Evolutionary conservation across 23 tunicate genomes (phyloP), one percentile per base, ranked within the genome.

Genomic region (Clavelina lepadiformis): DNA sequence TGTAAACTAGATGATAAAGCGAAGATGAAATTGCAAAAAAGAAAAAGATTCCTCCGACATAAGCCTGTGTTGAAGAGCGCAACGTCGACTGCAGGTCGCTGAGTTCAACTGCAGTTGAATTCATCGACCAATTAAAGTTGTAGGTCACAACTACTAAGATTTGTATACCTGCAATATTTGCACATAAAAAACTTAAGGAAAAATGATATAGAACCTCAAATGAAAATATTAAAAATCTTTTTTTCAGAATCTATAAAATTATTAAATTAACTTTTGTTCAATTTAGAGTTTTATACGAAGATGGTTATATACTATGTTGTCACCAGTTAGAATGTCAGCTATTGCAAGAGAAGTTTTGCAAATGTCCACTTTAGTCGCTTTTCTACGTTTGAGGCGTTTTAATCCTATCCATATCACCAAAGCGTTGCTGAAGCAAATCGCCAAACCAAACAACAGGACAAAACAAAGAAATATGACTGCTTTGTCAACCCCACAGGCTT

Each of bases 271-370:
- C n/a, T n/a, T n/a, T n/a, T n/a, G n/a, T n/a, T n/a, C n/a, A n/a
- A n/a, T n/a, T n/a, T n/a, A n/a, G n/a, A n/a, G n/a, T n/a, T n/a
- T n/a, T n/a, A n/a, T n/a, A n/a, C n/a, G n/a, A n/a, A n/a, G n/a
- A n/a, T n/a, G n/a, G n/a, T n/a, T n/a, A n/a, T n/a, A n/a, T n/a
- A n/a, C n/a, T n/a, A n/a, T n/a, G n/a, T n/a, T n/a, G n/a, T 34
- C 35, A 72, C 78, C 78, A 5, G 67, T 37, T 29, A 72, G 28
- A 38, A 45, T 23, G 78, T 72, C 78, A 37, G 78, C 78, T 13
- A 72, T 44, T 28, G 78, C 78, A 3, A 72, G 68, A 15, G 78
- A 72, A 4, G 29, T 58, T 44, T 47, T 72, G 41, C 65, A 59
- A 33, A 58, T n/a, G 59, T 72, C 78, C 67, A 72, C 46, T 45